Evolutionary conservation across 2,113 vertebrate species (phyloP), one percentile per base, ranked within the genome.

Genomic region (Maccullochella peelii): DNA sequence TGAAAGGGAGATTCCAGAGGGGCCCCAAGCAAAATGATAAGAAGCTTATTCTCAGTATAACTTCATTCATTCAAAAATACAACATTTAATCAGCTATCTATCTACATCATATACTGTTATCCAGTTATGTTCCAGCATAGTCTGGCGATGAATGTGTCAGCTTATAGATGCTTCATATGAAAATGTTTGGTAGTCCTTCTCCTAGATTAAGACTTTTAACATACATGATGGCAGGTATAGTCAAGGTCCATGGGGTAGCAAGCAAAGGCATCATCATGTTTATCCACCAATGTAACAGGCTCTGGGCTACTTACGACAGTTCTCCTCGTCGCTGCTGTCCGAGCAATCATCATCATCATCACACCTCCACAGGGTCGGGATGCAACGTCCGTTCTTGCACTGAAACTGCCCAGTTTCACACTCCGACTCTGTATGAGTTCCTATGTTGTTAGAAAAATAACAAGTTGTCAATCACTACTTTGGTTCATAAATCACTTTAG

Each of bases 311-410:
- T 99, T 96, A 99, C 98, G 96, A 92, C 98, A 99, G 88, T 96
- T 97, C 44, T 97, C 97, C 84, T 99, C 98, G 72, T 99, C 98
- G 65, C 97, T 99, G 95, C 97, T 98, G 92, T 99, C 98, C 4
- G 96, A 95, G 91, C 98, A 99, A 76, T 99, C 98, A 50, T 99
- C 96, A 55, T 99, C 98, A 73, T 98, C 98, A 74, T 99, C 98
- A 73, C 98, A 99, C 78, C 96, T 96, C 98, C 98, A 99, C 87
- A 98, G 91, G 49, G 95, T 96, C 23, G 98, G 97, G 93, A 99
- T 97, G 95, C 98, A 99, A 54, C 97, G 96, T 82, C 95, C 95
- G 81, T 98, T 99, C 84, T 93, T 95, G 95, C 98, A 99, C 92
- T 96, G 96, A 94, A 99, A 99, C 94, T 99, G 98, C 61, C 97